phyloP scores from a whole-genome alignment of 2,113 vertebrate genomes.

The Lampris incognitus region DNA sequence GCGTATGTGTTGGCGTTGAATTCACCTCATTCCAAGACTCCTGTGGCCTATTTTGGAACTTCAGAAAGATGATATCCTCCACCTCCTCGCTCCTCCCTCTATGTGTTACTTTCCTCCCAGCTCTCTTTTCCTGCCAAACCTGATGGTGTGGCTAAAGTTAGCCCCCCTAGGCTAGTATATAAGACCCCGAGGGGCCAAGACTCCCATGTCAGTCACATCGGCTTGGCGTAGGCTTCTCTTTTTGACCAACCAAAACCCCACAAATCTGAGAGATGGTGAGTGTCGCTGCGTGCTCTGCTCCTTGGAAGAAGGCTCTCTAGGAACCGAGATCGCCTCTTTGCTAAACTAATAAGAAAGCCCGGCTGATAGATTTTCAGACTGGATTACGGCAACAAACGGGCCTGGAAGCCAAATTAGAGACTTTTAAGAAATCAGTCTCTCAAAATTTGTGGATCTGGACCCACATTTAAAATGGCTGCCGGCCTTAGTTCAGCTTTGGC shows the following conservation, averaged over 20 bases:
- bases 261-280: slow-evolving; percentile 84
- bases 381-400: slow-evolving; percentile 50
- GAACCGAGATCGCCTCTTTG: slow-evolving; percentile 40
- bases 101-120: slow-evolving; percentile 74
- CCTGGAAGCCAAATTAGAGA: slow-evolving; percentile 5
- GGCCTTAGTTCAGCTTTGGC: slow-evolving; percentile 12
- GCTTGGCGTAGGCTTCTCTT: slow-evolving; percentile 80
- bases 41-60: slow-evolving; percentile 78
- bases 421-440: slow-evolving; percentile 6
- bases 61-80: slow-evolving; percentile 74
- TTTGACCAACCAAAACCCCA: slow-evolving; percentile 77
- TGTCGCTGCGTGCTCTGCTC: slow-evolving; percentile 47
- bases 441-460: slow-evolving; percentile 41
- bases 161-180: slow-evolving; percentile 78
- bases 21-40: slow-evolving; percentile 84
- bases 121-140: slow-evolving; percentile 83
- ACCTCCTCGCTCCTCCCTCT: slow-evolving; percentile 72
- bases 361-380: slow-evolving; percentile 45
- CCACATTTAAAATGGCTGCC: slow-evolving; percentile 16
- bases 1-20: slow-evolving; percentile 75
- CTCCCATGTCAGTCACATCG: slow-evolving; percentile 82
- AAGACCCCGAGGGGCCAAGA: slow-evolving; percentile 68
- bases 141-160: slow-evolving; percentile 85
- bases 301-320: slow-evolving; percentile 35
- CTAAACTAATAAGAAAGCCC: slow-evolving; percentile 50